Evolutionary conservation across 2,113 vertebrate genomes (phyloP), one percentile per base, ranked within the genome.

Genomic region (Tapirus terrestris): DNA sequence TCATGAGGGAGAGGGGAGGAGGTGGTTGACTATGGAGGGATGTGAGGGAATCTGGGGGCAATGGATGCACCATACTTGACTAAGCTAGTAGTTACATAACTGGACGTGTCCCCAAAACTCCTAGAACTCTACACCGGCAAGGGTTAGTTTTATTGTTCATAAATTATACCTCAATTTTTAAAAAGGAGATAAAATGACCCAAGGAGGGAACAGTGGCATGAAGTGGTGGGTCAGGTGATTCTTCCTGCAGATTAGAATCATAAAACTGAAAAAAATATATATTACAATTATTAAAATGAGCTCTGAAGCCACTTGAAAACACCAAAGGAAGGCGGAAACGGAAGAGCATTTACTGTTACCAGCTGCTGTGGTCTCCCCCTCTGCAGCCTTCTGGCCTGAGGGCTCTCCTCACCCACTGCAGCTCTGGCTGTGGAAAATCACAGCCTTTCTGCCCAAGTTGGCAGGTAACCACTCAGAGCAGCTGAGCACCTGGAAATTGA

Each of bases 321-420:
- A 23, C 7, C 31, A 48, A 1, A 2, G 58, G 56, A 31, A 33
- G 58, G 21, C 33, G 25, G 33, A 13, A 65, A 1, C 13, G 2
- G 13, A 27, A 18, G 16, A 21, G 8, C 27, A 5, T 20, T 17
- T 6, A 18, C 53, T 48, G 21, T 0, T 6, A 12, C 20, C 3
- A 58, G 17, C 33, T 4, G 12, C 1, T 17, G 9, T 0, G 20
- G 18, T 29, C 31, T 27, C 10, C 33, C 16, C 18, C 23, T 51
- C 75, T 4, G 5, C 33, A 0, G 39, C 43, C 53, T 12, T 60
- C 36, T 25, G 70, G 23, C 39, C 25, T 60, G 58, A 2, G 23
- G 2, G 25, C 0, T 1, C 27, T 31, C 36, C 11, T 9, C 36
- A 31, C 18, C 53, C 13, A n/a, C 56, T 2, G 17, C 33, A 6